Base-by-base conservation (phyloP, 2,888 invertebrate genomes). In the Agonum fuliginosum region DNA sequence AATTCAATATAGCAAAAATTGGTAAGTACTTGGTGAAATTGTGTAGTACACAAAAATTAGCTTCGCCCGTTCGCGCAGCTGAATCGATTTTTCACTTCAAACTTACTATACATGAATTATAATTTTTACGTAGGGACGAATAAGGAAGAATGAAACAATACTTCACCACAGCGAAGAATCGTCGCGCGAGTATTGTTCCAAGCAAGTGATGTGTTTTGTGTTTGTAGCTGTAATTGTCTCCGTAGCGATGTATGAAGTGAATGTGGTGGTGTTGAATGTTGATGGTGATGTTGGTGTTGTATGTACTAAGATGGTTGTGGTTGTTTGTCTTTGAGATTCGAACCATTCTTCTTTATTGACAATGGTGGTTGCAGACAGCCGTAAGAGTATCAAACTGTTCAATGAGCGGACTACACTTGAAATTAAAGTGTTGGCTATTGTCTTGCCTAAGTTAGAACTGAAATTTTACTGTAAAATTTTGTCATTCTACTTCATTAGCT, bases 211-310 rank as follows among this genome's bases (percentile, higher is more conserved):
- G 67, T 54, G 54, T 67, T 37, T n/a, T 54, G 54, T 54, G 54
- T 54, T 54, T 54, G 54, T 54, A 54, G 48, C 20, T 72, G 72
- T 72, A 72, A 72, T 72, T 72, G 72, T 72, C 72, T 72, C 27
- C 12, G 19, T 12, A 27, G 51, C 22, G 65, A 17, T 12, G 27
- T 14, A 8, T 19, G 51, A 6, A 34, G 30, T 51, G 54, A 54
- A 72, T 72, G 37, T n/a, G n/a, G n/a, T n/a, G 54, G 37, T 54
- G 43, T 43, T 34, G 27, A 51, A 30, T 19, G 30, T 69, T 27
- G 17, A 2, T 8, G 10, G 14, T 17, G 30, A 24, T 69, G 20
- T 19, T 20, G 20, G n/a, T 46, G 48, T 46, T 30, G 70, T 70
- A 27, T 37, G 24, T 46, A 69, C 69, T 20, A 70, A 62, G 27